Conservation (phyloP, 35 echinoderm and acorn worm genomes). For the Eucidaris tribuloides region DNA sequence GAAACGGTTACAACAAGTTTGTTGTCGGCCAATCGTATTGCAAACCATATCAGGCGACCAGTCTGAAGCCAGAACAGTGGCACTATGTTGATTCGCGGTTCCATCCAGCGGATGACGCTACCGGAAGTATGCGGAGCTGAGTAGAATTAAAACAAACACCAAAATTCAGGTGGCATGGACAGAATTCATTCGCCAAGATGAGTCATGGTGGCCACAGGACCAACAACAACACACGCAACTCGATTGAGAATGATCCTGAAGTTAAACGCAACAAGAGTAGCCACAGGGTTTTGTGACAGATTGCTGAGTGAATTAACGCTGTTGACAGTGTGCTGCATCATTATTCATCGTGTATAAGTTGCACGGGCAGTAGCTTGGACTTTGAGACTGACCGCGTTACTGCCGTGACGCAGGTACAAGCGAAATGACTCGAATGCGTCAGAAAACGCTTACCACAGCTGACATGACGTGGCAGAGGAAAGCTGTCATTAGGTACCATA, state of each 20-base stretch:
- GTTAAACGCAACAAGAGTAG: no score
- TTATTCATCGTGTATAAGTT: conserved; percentile 8
- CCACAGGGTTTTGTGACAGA: no score
- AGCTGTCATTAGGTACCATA: conserved; percentile 5
- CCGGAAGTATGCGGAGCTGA: neutral
- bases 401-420: neutral
- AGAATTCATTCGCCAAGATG: neutral
- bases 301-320: neutral
- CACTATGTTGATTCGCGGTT: neutral
- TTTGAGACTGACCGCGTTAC: neutral
- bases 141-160: neutral
- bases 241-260: no score
- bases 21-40: conserved; percentile 41
- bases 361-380: conserved; percentile 18
- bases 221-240: no score
- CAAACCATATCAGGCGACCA: neutral
- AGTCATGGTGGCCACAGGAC: no score
- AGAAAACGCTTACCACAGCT: neutral
- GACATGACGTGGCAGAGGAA: neutral
- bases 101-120: conserved; percentile 40
- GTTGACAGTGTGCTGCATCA: neutral
- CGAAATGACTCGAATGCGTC: neutral
- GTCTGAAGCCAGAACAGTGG: conserved; percentile 17
- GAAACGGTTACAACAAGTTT: conserved; percentile 43
- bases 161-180: neutral